These are phyloP conservation scores for Sinocyclocheilus anshuiensis DNA, from an alignment of 2,113 vertebrate genomes.

Conservation along the genomic window DNA sequence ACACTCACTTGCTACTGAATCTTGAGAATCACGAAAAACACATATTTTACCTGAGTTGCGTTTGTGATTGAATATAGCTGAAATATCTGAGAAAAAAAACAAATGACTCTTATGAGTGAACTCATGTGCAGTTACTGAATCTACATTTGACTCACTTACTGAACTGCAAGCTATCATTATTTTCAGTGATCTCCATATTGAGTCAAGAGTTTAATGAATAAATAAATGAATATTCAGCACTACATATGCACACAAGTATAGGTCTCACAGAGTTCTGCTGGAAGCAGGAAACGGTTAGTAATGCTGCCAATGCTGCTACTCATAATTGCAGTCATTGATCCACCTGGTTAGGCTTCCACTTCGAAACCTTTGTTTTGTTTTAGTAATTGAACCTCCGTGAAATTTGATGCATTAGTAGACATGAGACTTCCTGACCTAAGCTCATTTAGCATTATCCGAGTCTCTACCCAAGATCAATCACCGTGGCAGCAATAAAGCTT, in stretches of 20 bases:
- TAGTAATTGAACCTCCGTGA: neutral
- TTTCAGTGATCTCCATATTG: neutral
- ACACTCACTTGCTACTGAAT: too few relatives aligned
- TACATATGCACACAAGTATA: neutral
- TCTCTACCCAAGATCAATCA: neutral
- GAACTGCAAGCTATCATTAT: neutral
- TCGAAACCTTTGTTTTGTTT: slow-evolving; percentile 2
- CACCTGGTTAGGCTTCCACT: neutral
- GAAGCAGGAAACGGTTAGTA: neutral
- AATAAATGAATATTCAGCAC: neutral
- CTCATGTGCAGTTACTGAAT: neutral
- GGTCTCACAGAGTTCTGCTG: too few relatives aligned
- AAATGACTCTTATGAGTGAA: neutral
- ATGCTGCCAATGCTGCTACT: neutral
- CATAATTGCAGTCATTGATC: neutral
- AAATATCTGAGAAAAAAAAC: neutral
- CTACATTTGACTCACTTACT: neutral
- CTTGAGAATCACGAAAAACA: too few relatives aligned
- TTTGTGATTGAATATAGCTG: too few relatives aligned
- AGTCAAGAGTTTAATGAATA: neutral
- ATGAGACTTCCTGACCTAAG: neutral
- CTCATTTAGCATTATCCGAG: neutral
- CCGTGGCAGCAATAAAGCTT: neutral
- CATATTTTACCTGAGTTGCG: too few relatives aligned
- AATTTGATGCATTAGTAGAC: neutral